These are phyloP conservation scores for Ochotona curzoniae DNA, from an alignment of 2,113 vertebrate genomes.

Conservation along the genomic window DNA sequence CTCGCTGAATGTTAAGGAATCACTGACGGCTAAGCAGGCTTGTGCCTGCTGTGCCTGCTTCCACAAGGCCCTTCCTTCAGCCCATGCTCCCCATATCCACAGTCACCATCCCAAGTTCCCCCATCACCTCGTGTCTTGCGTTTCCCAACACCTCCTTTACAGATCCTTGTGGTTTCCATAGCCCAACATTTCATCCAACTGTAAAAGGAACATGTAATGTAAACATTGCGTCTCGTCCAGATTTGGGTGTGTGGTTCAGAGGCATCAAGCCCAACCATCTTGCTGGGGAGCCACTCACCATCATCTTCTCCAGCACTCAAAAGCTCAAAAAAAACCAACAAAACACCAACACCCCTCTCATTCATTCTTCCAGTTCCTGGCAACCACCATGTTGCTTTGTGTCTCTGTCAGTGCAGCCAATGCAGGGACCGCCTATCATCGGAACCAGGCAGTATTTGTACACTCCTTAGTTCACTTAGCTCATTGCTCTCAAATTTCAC, in stretches of 20 bases:
- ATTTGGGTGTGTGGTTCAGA: too few relatives aligned
- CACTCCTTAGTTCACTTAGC: background rate
- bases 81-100: background rate
- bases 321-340: too few relatives aligned
- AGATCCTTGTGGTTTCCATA: background rate
- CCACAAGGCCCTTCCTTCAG: background rate
- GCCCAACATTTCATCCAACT: background rate
- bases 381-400: background rate
- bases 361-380: background rate
- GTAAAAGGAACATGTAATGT: background rate
- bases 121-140: accelerated
- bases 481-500: background rate
- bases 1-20: background rate
- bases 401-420: background rate
- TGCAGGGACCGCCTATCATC: background rate
- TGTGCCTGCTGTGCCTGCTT: background rate
- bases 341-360: background rate
- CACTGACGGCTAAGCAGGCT: background rate
- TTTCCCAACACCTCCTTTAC: background rate
- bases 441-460: background rate
- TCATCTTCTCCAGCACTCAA: background rate
- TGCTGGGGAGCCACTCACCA: accelerated
- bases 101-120: too few relatives aligned
- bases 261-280: too few relatives aligned
- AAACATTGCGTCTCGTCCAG: too few relatives aligned